Base-by-base conservation (phyloP, 2,113 vertebrate genomes). In the Harpagus bidentatus region DNA sequence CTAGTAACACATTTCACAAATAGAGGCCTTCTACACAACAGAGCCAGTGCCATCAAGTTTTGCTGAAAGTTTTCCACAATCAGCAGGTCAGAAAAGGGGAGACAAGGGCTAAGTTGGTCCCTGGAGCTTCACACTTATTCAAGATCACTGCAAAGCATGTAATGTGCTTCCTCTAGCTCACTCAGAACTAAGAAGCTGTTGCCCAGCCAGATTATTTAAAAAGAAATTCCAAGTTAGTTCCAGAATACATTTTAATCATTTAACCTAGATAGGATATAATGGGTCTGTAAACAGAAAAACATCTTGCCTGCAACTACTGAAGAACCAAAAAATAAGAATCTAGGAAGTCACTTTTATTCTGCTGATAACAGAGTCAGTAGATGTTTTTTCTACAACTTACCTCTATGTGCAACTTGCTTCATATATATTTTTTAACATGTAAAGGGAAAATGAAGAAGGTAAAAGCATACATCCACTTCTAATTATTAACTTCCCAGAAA, bases 31-130 rank as follows among this genome's bases (percentile, higher is more conserved):
- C n/a, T 48, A 58, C 16, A 74, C n/a, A 74, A 42, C 22, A 36
- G 11, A 42, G 40, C 10, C 55, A 43, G 23, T 36, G 63, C 25
- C 67, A 73, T 29, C 29, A 59, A 50, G 52, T 45, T 81, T 43
- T 36, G 32, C 56, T 29, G 5, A 20, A 74, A 20, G 11, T 61
- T 63, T 72, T 72, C n/a, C 67, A n/a, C 10, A 45, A n/a, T 20
- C 55, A 88, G 42, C 20, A 82, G 26, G n/a, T 34, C 3, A 11
- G 62, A 58, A 71, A 72, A 84, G 23, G n/a, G 26, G 22, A 82
- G 26, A 40, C 3, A 50, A 17, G 1, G 3, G 52, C 38, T 43
- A n/a, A 47, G 2, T 0, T 71, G 32, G 43, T 31, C 47, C 20
- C 26, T 25, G 31, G 22, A 74, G n/a, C 23, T 58, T 74, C 62